Base-by-base conservation (phyloP, 2,113 vertebrate genomes). In the Geothlypis trichas region DNA sequence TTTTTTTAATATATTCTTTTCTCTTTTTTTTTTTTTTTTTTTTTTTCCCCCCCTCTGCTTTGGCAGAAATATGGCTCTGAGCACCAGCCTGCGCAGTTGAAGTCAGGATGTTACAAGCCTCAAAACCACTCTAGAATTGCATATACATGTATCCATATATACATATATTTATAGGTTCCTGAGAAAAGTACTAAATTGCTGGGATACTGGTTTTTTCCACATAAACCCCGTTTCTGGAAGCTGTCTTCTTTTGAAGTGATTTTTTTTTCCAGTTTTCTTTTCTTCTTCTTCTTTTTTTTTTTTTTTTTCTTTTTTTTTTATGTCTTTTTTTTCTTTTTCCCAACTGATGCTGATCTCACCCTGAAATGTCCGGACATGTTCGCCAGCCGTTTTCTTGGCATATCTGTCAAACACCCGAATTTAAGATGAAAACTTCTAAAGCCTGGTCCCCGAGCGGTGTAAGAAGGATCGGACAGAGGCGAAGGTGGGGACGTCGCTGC, bases 301-400 rank as follows among this genome's bases (percentile, higher is more conserved):
- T 15, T 9, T 24, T 13, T 11, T 30, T 24, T 10, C 12, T 13
- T 42, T 37, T 23, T 4, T 30, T 30, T 19, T 14, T n/a, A 15
- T 7, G 10, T n/a, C 27, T 17, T 11, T 27, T 17, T 49, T 27
- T 31, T 4, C 15, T 42, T 42, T 42, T 15, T 4, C 0, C 0
- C 1, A 44, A 22, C 33, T 57, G 22, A 67, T 87, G 52, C 51
- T 52, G 80, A 84, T 81, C 71, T 67, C 23, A 42, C 16, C 87
- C 62, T 61, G 54, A 75, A 75, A 18, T 86, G 42, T 92, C 51
- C 5, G 15, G 47, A 86, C 51, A 42, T 46, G 39, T 58, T 88
- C 24, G 2, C 52, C 72, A 41, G 66, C 61, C 14, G 7, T 82
- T 92, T 77, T 49, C 16, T 81, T 72, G 68, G 35, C 74, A 67